Conservation (phyloP, 2,888 invertebrate genomes). For the Atethmia centrago region DNA sequence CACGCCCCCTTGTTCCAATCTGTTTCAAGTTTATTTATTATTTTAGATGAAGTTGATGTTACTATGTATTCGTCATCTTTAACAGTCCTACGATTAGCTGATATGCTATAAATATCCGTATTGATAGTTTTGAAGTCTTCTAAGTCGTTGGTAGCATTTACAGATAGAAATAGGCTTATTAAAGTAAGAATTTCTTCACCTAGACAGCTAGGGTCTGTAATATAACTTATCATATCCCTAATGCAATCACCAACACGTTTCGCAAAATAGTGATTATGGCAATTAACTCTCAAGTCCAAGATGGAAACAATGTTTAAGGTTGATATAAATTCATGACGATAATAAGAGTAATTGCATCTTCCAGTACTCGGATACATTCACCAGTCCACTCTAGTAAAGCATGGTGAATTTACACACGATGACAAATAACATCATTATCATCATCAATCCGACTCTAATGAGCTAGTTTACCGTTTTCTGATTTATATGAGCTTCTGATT, state of each 20-base stretch:
- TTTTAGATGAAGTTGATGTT: constrained; percentile 1
- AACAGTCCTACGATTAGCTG: background rate
- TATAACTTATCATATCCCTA: background rate
- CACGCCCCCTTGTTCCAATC: constrained; percentile 36
- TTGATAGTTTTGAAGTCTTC: background rate
- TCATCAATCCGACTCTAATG: constrained; percentile 32
- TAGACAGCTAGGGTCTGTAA: background rate
- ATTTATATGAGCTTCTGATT: constrained; percentile 43
- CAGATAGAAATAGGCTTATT: background rate
- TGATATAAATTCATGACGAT: background rate
- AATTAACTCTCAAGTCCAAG: background rate
- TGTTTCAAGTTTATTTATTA: constrained; percentile 54
- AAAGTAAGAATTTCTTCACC: background rate
- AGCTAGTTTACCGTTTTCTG: constrained; percentile 36
- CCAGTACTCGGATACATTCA: background rate
- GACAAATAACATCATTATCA: constrained; percentile 25
- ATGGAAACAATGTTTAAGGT: background rate
- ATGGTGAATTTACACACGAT: constrained; percentile 18
- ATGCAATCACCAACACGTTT: background rate
- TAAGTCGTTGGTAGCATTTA: background rate
- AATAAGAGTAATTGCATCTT: background rate
- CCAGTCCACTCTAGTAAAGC: background rate
- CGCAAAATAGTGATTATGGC: background rate
- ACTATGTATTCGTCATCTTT: background rate
- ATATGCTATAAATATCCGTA: background rate